Evolutionary conservation across 2,113 vertebrate species (phyloP).

Genomic region (Cottus gobio): DNA sequence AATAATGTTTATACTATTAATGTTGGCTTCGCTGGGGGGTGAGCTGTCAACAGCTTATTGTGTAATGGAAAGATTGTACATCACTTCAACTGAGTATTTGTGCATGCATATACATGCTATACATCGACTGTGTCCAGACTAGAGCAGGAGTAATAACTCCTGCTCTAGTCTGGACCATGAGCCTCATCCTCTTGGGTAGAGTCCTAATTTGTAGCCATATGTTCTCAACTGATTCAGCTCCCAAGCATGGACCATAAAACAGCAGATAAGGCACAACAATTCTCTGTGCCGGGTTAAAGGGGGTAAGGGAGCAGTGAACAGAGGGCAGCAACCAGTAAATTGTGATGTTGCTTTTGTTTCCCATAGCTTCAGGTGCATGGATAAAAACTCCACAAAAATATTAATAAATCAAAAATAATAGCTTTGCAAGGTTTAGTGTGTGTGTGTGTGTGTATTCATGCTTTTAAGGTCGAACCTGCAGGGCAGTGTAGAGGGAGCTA

Average conservation of each 20-base stretch:
- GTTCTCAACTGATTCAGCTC: constrained; percentile 42
- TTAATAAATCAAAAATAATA: constrained; percentile 24
- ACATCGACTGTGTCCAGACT: constrained; percentile 4
- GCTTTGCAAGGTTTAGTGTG: constrained; percentile 1
- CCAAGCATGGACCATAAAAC: constrained; percentile 32
- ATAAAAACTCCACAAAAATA: constrained; percentile 17
- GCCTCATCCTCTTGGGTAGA: constrained; percentile 32
- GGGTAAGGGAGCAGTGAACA: constrained; percentile 14
- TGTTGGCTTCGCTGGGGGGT: not conserved
- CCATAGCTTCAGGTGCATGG: constrained; percentile 12
- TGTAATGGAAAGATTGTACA: not conserved
- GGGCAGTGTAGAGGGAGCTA: constrained; percentile 68
- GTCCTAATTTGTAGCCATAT: constrained; percentile 51
- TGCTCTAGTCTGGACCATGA: constrained; percentile 19
- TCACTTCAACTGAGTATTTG: not conserved
- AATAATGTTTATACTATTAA: no score
- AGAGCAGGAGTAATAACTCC: no score
- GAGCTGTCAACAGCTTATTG: not conserved
- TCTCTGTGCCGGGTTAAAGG: constrained; percentile 16
- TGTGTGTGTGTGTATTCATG: not conserved
- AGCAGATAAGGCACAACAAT: constrained; percentile 37
- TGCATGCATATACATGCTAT: not conserved
- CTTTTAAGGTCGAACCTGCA: constrained; percentile 70
- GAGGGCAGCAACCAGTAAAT: constrained; percentile 14
- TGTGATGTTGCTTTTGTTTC: constrained; percentile 33